Evolutionary conservation across 2,797 vertebrate species (phyloP), one percentile per base, ranked within the genome.

Genomic region (Calcarius lapponicus): DNA sequence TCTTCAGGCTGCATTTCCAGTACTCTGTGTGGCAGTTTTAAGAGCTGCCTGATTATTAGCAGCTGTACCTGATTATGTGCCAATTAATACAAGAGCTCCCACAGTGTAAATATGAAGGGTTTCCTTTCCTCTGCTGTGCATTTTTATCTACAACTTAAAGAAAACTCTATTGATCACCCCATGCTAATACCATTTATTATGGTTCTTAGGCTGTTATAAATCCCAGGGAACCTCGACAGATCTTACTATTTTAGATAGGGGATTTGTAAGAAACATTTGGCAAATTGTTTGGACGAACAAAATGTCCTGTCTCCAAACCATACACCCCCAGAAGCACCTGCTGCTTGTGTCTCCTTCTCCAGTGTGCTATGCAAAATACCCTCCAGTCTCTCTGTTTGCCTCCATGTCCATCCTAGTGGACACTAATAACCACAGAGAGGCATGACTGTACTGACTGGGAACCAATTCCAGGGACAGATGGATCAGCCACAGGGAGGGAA

Each of bases 11-110:
- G 20, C 92, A 91, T 45, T 96, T 93, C 81, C 67, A 91, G 75
- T 76, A 71, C 54, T 80, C 20, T 53, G 36, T 71, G 22, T 89
- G 53, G 61, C 95, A 81, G 50, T 89, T 97, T 97, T 87, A 95
- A 97, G 85, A 92, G 54, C 72, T 97, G 74, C 47, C 80, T 92
- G 73, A 91, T 97, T 97, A 96, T 96, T 97, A 97, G 96, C 93
- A 86, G 67, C 80, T 96, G 65, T 93, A 95, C 89, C 95, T 96
- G 94, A 96, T 97, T 97, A 86, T 76, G 70, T 83, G 87, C 91
- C 97, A 97, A 96, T 98, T 98, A 97, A 97, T 95, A 96, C 50
- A 79, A 75, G 80, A 95, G 76, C 79, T 92, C 92, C 95, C 90
- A 91, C 11, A 40, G 96, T 94, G 91, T 96, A 97, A 96, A 97